These are phyloP conservation scores for Ophion obscuratus DNA, from an alignment of 2,888 invertebrate genomes.

Conservation along the genomic window DNA sequence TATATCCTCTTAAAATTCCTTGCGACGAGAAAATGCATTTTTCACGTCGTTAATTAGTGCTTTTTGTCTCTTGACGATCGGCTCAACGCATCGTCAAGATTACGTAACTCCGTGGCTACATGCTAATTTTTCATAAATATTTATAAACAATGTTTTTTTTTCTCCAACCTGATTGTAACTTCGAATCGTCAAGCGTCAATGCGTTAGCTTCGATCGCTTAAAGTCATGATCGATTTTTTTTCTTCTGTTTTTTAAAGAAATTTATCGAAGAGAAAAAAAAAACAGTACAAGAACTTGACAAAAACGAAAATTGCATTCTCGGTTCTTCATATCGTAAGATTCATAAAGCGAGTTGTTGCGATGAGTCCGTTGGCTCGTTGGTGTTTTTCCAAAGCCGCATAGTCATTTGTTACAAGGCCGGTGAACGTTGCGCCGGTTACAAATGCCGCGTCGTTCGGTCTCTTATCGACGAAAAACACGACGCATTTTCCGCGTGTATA, in stretches of 20 bases:
- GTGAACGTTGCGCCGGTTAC: slow-evolving; percentile 15
- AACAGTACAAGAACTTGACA: too few relatives aligned
- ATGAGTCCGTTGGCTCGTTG: slow-evolving; percentile 3
- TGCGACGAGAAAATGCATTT: too few relatives aligned
- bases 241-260: not conserved
- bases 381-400: slow-evolving; percentile 39
- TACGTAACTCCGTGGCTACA: too few relatives aligned
- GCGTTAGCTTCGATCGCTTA: not conserved
- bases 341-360: not conserved
- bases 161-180: not conserved
- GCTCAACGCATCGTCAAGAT: too few relatives aligned
- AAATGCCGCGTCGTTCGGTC: not conserved
- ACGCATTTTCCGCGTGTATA: too few relatives aligned
- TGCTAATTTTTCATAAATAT: not conserved
- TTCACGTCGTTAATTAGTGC: too few relatives aligned
- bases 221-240: not conserved
- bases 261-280: not conserved
- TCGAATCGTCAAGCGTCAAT: not conserved
- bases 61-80: too few relatives aligned
- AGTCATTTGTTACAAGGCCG: slow-evolving; percentile 32
- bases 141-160: not conserved
- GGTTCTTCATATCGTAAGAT: not conserved
- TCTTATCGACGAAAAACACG: too few relatives aligned
- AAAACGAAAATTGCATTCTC: too few relatives aligned
- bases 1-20: too few relatives aligned